A percentile compares a stretch with the other conserved stretches of the same genome.
Conservation (phyloP, 2,888 invertebrate species). For the Copidosoma aretas region DNA sequence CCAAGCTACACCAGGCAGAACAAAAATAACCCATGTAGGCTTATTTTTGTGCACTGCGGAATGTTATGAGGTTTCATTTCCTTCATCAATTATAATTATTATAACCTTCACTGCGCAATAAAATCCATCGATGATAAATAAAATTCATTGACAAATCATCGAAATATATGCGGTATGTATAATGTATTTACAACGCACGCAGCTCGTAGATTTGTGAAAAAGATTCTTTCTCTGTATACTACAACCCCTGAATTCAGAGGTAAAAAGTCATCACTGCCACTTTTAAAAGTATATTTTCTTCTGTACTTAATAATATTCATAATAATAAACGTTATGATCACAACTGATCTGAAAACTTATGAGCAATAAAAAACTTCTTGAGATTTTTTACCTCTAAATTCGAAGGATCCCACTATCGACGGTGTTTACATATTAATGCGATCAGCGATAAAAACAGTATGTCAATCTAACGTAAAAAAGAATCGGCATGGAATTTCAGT, state of each 20-base stretch:
- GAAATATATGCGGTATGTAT: neutral
- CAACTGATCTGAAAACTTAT: too few relatives aligned
- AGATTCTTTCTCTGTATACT: constrained; percentile 5
- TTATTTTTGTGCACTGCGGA: constrained; percentile 31
- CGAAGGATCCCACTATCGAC: constrained; percentile 5
- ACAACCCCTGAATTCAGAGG: too few relatives aligned
- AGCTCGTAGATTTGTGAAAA: constrained; percentile 19
- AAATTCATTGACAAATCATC: constrained; percentile 4
- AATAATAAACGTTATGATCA: neutral
- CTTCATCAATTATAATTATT: constrained; percentile 18
- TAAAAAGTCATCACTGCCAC: too few relatives aligned
- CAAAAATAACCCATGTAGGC: constrained; percentile 32
- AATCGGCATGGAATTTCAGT: too few relatives aligned
- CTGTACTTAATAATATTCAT: neutral
- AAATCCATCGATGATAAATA: too few relatives aligned
- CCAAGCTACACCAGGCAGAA: constrained; percentile 34
- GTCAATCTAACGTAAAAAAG: too few relatives aligned
- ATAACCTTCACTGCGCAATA: constrained; percentile 11
- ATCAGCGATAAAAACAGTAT: constrained; percentile 14
- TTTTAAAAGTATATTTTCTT: neutral
- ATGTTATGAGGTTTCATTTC: constrained; percentile 21
- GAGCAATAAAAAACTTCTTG: too few relatives aligned
- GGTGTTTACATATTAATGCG: constrained; percentile 27
- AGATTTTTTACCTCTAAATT: constrained; percentile 16
- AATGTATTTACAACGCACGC: constrained; percentile 27